These are phyloP conservation scores for Terrapene triunguis DNA, from an alignment of 2,113 vertebrate genomes.

Conservation along the genomic window DNA sequence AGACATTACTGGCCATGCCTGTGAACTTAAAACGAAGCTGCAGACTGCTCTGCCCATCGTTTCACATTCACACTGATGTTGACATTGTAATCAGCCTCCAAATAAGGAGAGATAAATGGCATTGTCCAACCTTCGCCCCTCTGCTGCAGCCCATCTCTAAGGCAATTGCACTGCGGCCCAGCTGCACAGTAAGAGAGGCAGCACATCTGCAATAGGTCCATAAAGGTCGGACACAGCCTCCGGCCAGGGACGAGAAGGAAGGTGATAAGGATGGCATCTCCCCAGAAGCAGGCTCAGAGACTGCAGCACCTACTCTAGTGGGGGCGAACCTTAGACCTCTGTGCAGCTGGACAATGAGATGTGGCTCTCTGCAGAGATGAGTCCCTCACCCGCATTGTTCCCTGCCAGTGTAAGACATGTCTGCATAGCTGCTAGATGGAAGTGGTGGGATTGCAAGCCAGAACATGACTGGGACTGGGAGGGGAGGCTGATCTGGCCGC, in stretches of 20 bases:
- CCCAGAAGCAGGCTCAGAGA: neutral
- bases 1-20: neutral
- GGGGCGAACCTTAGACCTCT: neutral
- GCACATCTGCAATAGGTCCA: neutral
- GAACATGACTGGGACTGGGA: neutral
- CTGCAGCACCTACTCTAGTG: neutral
- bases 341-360: neutral
- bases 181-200: neutral
- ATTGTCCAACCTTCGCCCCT: neutral
- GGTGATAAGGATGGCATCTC: neutral
- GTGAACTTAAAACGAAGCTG: too few relatives aligned
- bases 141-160: neutral
- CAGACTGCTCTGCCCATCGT: neutral
- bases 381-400: neutral
- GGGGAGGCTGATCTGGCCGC: neutral
- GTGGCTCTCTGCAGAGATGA: neutral
- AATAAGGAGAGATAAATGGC: neutral
- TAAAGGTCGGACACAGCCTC: neutral
- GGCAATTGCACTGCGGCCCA: neutral
- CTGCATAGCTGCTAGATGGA: neutral
- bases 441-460: neutral
- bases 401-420: neutral
- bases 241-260: neutral
- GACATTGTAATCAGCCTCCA: neutral
- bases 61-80: neutral